Evolutionary conservation across 2,888 invertebrate species (phyloP), one percentile per base, ranked within the genome.

Genomic region (Eupithecia exiguata): DNA sequence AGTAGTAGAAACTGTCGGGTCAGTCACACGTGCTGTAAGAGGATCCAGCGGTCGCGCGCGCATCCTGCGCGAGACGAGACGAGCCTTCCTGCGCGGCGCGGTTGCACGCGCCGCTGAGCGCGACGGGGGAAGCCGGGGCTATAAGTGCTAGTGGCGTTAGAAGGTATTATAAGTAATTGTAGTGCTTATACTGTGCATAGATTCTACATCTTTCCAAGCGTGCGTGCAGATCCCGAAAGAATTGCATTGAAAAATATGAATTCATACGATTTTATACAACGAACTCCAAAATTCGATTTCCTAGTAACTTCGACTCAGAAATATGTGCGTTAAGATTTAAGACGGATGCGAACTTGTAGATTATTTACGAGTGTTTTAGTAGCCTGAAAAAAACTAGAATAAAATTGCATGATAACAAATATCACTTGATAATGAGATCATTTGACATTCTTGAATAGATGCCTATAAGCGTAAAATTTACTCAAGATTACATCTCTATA

Each of bases 1-100:
- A 21, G 38, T 43, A 38, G 40, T 40, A 66, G 66, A 38, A 38
- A 66, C 14, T 21, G 16, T 9, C 38, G 84, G 84, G 85, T 86
- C 83, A 82, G 78, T 84, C 84, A 84, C 87, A 84, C 84, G 84
- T 82, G 82, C 79, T 73, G 89, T 86, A 88, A 90, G 87, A 82
- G 87, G 89, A 91, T 91, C 90, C 84, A 84, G 81, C 74, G 75
- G 76, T 78, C 75, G 82, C 78, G 84, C 85, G 89, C 85, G 93
- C 94, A 93, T 94, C 93, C 94, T 92, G 93, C 85, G 89, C 89
- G 92, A 94, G 94, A 93, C 90, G 94, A 94, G 94, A 94, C 91
- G 93, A 88, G 83, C 90, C 91, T 92, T 94, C 94, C 94, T 94
- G 92, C 91, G 91, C 84, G 80, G 86, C 89, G 92, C 88, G 94